A percentile compares a stretch with the other conserved stretches of the same genome.
Evolutionary conservation across 2,113 vertebrate genomes (phyloP).

Genomic region (Sprattus sprattus): DNA sequence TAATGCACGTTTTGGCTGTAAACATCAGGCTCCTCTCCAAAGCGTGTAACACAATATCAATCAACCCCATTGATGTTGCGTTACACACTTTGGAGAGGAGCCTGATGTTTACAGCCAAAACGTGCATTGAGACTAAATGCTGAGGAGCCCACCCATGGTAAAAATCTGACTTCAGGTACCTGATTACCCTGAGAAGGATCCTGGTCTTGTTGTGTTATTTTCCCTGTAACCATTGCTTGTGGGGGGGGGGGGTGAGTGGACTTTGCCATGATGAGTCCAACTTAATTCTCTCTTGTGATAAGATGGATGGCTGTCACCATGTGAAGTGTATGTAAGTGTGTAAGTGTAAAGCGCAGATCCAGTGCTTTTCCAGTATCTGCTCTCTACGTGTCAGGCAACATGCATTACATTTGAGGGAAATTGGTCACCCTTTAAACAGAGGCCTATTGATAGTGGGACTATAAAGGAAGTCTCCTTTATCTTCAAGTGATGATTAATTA

Average conservation of each 20-base stretch:
- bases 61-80: conserved; percentile 60
- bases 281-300: conserved; percentile 19
- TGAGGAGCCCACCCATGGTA: neutral
- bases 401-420: conserved; percentile 64
- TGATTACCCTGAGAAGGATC: conserved; percentile 2
- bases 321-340: conserved; percentile 11
- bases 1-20: too few species aligned
- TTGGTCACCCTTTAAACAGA: conserved; percentile 69
- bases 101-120: neutral
- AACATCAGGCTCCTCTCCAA: too few species aligned
- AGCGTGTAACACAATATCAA: too few species aligned
- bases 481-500: conserved; percentile 66
- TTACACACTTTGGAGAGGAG: conserved; percentile 35
- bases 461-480: conserved; percentile 60
- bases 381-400: conserved; percentile 39
- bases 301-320: conserved; percentile 24
- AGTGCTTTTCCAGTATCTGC: conserved; percentile 14
- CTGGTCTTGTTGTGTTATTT: neutral
- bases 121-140: neutral
- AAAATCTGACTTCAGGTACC: neutral
- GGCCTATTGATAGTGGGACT: conserved; percentile 70
- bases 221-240: neutral
- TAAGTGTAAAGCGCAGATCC: neutral
- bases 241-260: neutral
- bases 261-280: conserved; percentile 25